A percentile compares a stretch with the other conserved stretches of the same genome.
Conservation (phyloP, 1,140 invertebrate genomes). For the Tribolium madens region DNA sequence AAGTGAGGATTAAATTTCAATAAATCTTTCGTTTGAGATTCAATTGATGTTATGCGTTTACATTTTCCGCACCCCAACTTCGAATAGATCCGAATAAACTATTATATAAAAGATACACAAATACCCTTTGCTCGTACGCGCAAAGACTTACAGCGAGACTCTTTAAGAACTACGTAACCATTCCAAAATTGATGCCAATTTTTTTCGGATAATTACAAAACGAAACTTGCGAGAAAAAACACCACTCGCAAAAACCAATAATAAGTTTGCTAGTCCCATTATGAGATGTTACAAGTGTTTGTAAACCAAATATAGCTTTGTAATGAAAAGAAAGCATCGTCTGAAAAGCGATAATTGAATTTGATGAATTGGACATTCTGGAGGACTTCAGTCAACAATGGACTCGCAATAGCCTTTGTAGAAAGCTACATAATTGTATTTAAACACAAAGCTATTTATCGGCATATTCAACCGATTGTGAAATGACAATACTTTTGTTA, state of each 20-base stretch:
- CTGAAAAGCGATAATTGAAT: slow-evolving; percentile 43
- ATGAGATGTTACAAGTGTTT: slow-evolving; percentile 36
- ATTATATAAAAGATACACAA: slow-evolving; percentile 40
- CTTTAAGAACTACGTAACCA: slow-evolving; percentile 14
- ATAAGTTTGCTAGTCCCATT: slow-evolving; percentile 11
- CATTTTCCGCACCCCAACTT: slow-evolving; percentile 18
- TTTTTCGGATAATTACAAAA: slow-evolving; percentile 12
- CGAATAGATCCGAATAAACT: slow-evolving; percentile 30
- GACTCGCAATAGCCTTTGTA: slow-evolving; percentile 26
- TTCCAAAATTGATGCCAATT: slow-evolving; percentile 19
- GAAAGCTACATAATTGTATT: slow-evolving; percentile 21
- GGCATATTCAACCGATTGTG: neutral
- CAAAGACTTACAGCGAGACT: slow-evolving; percentile 11
- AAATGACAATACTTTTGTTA: neutral
- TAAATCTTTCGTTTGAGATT: slow-evolving; percentile 28
- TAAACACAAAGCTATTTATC: slow-evolving; percentile 29
- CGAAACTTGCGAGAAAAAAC: slow-evolving; percentile 16
- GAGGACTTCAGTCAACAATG: slow-evolving; percentile 35
- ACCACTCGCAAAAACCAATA: neutral
- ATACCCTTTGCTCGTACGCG: slow-evolving; percentile 40
- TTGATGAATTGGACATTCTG: slow-evolving; percentile 34
- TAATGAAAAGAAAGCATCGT: slow-evolving; percentile 51
- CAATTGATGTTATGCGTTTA: slow-evolving; percentile 36
- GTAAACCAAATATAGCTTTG: slow-evolving; percentile 48
- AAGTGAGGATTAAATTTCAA: slow-evolving; percentile 38